A percentile compares a stretch with the other conserved stretches of the same genome.
phyloP scores from a whole-genome alignment of 2,797 vertebrate genomes.

The Sebastes melanostomus region DNA sequence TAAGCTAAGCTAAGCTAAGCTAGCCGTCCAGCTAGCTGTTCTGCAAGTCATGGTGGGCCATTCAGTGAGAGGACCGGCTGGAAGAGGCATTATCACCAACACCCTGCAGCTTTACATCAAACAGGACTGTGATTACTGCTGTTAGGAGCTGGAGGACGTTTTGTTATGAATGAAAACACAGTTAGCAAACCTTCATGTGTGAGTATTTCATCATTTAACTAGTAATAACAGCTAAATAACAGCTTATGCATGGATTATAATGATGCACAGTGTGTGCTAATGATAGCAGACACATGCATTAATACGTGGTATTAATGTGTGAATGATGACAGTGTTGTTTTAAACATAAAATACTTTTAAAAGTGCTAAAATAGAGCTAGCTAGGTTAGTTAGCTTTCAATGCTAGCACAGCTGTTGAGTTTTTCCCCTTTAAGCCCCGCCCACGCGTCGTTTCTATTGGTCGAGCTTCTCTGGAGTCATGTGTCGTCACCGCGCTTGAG shows the following conservation, averaged over 20 bases:
- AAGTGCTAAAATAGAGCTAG: slow-evolving; percentile 45
- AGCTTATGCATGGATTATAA: slow-evolving; percentile 19
- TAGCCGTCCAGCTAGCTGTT: slow-evolving; percentile 83
- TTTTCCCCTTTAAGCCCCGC: slow-evolving; percentile 48
- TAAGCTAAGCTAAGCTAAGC: slow-evolving; percentile 66
- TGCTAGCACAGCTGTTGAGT: slow-evolving; percentile 48
- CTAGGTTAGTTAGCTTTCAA: slow-evolving; percentile 50
- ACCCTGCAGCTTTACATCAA: slow-evolving; percentile 52
- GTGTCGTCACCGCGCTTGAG: slow-evolving; percentile 34
- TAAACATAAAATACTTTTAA: slow-evolving; percentile 45
- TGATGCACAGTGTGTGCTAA: slow-evolving; percentile 4
- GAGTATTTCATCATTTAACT: slow-evolving; percentile 72
- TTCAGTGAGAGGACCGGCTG: slow-evolving; percentile 75
- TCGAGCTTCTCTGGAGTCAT: slow-evolving; percentile 49
- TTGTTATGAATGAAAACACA: slow-evolving; percentile 62
- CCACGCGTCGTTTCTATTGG: slow-evolving; percentile 70
- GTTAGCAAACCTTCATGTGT: slow-evolving; percentile 65
- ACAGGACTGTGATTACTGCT: slow-evolving; percentile 14
- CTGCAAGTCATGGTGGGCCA: slow-evolving; percentile 91
- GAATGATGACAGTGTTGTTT: not conserved
- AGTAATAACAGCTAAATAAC: slow-evolving; percentile 12
- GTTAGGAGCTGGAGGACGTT: slow-evolving; percentile 20
- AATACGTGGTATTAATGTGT: not conserved
- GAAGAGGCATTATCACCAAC: slow-evolving; percentile 53
- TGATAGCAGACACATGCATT: not conserved